Evolutionary conservation across 2,888 invertebrate species (phyloP).

Genomic region (Ophion slaviceki): DNA sequence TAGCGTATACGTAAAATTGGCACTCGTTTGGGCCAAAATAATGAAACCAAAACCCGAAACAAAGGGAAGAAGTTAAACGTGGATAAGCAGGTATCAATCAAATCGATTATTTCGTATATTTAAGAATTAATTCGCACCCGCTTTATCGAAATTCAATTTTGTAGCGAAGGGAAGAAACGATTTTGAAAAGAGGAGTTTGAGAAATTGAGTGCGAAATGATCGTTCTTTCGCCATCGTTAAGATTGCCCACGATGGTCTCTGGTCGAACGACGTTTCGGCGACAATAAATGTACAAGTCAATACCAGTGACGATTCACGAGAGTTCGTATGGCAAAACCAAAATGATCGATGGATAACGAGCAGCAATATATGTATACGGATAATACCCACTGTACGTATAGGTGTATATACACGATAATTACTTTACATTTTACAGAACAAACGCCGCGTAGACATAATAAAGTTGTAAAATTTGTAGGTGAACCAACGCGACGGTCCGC

Average conservation of each 20-base stretch:
- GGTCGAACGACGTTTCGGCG: slow-evolving; percentile 51
- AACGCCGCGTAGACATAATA: slow-evolving; percentile 53
- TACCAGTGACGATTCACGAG: slow-evolving; percentile 60
- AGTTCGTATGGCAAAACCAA: slow-evolving; percentile 62
- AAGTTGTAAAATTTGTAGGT: slow-evolving; percentile 52
- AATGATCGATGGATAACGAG: slow-evolving; percentile 56
- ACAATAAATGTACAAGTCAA: slow-evolving; percentile 68
- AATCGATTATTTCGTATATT: slow-evolving; percentile 51
- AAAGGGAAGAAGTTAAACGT: slow-evolving; percentile 1
- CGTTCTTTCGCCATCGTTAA: slow-evolving; percentile 32
- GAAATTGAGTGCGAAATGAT: slow-evolving; percentile 20
- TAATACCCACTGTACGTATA: slow-evolving; percentile 46
- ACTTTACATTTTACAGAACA: slow-evolving; percentile 62
- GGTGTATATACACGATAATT: slow-evolving; percentile 68
- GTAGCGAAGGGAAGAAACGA: not conserved
- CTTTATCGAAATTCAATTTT: slow-evolving; percentile 39
- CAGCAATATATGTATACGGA: slow-evolving; percentile 66
- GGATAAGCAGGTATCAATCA: slow-evolving; percentile 51
- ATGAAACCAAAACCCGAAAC: slow-evolving; percentile 13
- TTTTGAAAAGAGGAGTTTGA: not conserved
- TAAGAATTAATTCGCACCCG: slow-evolving; percentile 46
- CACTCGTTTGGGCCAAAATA: slow-evolving; percentile 63
- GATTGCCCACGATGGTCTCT: slow-evolving; percentile 38
- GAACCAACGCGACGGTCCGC: slow-evolving; percentile 10
- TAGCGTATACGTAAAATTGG: slow-evolving; percentile 56